Evolutionary conservation across 37 sponge, comb jelly and placozoan genomes (phyloP).

Genomic region (Geodia barretti): DNA sequence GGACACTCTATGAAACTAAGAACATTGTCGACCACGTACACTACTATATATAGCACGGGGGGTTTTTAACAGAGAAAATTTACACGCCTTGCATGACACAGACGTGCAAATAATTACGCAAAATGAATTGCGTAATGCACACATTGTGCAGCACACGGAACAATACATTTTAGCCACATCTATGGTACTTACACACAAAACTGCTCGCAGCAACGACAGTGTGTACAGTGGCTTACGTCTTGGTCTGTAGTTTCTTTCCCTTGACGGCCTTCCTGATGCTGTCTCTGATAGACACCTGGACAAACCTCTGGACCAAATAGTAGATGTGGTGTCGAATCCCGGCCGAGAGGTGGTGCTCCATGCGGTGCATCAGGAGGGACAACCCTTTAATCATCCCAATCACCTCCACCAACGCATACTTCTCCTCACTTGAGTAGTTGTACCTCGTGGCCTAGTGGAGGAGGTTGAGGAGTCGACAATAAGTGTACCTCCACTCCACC

Average conservation of each 20-base stretch:
- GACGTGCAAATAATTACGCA: too few relatives aligned
- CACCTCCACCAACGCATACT: conserved; percentile 95
- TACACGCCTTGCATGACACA: too few relatives aligned
- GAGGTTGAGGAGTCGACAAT: background rate
- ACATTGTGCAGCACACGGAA: too few relatives aligned
- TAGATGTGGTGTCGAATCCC: conserved; percentile 85
- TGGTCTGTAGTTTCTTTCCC: conserved; percentile 92
- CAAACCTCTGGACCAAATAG: conserved; percentile 82
- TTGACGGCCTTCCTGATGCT: conserved; percentile 83
- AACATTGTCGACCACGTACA: too few relatives aligned
- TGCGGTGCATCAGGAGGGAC: conserved; percentile 88
- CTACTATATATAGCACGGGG: too few relatives aligned
- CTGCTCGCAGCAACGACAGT: too few relatives aligned
- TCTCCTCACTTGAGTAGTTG: conserved; percentile 97
- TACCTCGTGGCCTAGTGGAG: conserved; percentile 86
- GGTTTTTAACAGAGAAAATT: too few relatives aligned
- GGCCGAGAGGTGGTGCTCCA: conserved; percentile 86
- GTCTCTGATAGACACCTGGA: conserved; percentile 86
- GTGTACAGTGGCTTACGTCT: conserved; percentile 68
- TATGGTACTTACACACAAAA: too few relatives aligned
- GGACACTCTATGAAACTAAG: too few relatives aligned
- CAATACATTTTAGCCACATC: too few relatives aligned
- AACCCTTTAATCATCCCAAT: conserved; percentile 96
- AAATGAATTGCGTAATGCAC: too few relatives aligned
- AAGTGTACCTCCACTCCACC: background rate